phyloP scores from a whole-genome alignment of 2,113 vertebrate species.

The Oreochromis aureus region DNA sequence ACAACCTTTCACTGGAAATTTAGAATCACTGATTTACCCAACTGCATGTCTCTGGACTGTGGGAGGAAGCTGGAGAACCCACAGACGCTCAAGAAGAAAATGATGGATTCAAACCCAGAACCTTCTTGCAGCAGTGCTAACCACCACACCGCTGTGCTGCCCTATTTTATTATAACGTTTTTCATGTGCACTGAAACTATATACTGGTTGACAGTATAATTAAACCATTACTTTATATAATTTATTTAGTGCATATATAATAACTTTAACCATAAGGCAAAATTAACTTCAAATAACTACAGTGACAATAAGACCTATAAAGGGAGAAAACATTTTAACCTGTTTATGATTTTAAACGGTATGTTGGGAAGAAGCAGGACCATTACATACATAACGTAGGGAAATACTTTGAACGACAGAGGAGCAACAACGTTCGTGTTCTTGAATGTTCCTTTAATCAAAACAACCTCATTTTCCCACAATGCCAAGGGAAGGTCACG shows the following conservation, averaged over 20 bases:
- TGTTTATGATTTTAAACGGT: not conserved
- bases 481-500: not conserved
- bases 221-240: not conserved
- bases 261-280: not conserved
- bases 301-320: not conserved
- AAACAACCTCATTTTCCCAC: conserved; percentile 4
- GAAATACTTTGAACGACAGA: not conserved
- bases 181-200: not conserved
- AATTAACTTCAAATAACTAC: not conserved
- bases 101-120: not conserved
- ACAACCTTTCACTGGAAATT: not conserved
- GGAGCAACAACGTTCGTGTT: not conserved
- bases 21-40: not conserved
- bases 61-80: not conserved
- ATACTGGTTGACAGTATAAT: not conserved
- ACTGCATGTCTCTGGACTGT: not conserved
- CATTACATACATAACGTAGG: not conserved
- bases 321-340: not conserved
- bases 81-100: not conserved
- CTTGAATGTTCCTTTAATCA: conserved; percentile 13
- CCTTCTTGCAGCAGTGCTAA: not conserved
- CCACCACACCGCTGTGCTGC: not conserved
- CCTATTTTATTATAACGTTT: not conserved
- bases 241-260: not conserved
- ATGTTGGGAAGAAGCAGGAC: not conserved